Conservation (phyloP, 2,797 vertebrate genomes). For the Balearica regulorum region DNA sequence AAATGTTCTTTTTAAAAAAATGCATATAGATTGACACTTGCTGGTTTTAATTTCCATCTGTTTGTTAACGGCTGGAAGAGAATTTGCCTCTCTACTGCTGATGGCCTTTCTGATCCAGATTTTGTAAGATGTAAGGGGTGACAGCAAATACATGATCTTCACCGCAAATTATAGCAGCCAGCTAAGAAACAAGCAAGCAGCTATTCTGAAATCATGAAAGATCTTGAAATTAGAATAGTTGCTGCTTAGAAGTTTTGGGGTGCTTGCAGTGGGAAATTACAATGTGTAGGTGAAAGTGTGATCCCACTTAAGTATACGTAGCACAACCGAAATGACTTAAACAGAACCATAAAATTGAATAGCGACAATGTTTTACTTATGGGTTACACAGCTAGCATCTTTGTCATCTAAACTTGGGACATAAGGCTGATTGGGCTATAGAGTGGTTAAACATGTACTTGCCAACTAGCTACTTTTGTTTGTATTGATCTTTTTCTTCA, state of each 20-base stretch:
- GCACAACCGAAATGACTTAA: background rate
- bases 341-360: background rate
- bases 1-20: background rate
- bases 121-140: background rate
- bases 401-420: background rate
- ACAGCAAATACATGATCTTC: background rate
- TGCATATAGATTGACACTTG: background rate
- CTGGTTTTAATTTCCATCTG: background rate
- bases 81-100: background rate
- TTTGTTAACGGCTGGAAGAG: background rate
- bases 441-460: background rate
- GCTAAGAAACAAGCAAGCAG: background rate
- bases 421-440: background rate
- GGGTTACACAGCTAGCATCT: background rate
- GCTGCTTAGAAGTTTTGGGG: background rate
- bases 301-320: background rate
- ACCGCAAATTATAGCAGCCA: background rate
- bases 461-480: background rate
- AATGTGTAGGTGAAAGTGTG: rapidly evolving
- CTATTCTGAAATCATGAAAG: background rate
- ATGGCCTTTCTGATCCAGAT: background rate
- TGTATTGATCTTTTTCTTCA: background rate
- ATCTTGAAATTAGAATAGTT: background rate
- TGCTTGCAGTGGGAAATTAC: background rate
- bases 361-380: background rate